Evolutionary conservation across 2,113 vertebrate genomes (phyloP).

Genomic region (Climacteris rufus): DNA sequence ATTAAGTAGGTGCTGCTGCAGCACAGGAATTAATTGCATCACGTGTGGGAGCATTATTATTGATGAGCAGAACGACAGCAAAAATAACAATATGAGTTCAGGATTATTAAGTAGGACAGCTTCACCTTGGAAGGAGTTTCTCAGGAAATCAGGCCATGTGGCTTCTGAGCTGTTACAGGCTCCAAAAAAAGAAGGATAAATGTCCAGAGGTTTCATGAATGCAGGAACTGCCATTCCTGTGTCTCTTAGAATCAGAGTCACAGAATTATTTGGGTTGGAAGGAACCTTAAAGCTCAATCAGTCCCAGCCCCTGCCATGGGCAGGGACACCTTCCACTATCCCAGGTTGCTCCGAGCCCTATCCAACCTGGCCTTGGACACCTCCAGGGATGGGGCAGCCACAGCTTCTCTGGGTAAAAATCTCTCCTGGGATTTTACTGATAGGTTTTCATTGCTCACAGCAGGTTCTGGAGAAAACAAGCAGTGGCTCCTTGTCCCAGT

Average conservation of each 20-base stretch:
- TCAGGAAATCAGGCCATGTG: neutral
- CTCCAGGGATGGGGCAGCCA: neutral
- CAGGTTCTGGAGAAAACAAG: neutral
- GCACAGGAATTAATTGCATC: conserved; percentile 4
- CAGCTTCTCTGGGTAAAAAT: neutral
- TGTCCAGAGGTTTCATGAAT: neutral
- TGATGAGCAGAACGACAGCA: neutral
- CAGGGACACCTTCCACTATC: neutral
- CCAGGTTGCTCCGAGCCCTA: neutral
- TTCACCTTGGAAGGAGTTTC: neutral
- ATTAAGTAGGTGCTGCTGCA: conserved; percentile 56
- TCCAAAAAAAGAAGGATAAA: neutral
- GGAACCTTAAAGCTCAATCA: neutral
- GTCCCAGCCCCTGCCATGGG: neutral
- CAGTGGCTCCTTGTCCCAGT: fast-evolving
- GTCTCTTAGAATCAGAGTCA: neutral
- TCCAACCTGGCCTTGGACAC: neutral
- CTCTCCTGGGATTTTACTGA: neutral
- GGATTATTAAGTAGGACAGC: neutral
- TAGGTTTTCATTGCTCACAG: neutral
- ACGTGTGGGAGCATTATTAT: neutral
- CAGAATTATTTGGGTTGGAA: neutral
- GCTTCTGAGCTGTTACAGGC: neutral
- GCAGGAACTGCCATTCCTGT: fast-evolving
- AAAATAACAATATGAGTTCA: neutral